These are phyloP conservation scores for Busseola fusca DNA, from an alignment of 2,888 invertebrate genomes.

Conservation along the genomic window DNA sequence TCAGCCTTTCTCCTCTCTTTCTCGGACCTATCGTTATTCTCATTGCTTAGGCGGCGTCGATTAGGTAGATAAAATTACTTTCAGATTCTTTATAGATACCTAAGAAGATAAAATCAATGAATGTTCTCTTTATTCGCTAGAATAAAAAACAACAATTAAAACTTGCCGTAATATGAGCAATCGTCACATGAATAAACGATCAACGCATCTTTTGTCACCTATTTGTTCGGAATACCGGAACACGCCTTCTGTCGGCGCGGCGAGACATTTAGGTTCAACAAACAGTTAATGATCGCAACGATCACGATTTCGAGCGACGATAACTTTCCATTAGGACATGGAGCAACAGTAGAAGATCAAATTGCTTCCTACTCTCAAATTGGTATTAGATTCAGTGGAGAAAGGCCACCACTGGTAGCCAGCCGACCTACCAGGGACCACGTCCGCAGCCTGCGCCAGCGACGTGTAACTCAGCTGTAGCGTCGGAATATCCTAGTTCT, in stretches of 20 bases:
- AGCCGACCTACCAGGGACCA: background rate
- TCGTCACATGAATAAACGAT: background rate
- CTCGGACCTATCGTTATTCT: background rate
- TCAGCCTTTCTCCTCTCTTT: background rate
- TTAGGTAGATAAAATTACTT: slow-evolving; percentile 16
- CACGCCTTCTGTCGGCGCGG: too few relatives aligned
- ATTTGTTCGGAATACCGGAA: background rate
- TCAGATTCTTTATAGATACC: background rate
- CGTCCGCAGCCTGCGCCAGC: background rate
- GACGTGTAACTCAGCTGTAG: background rate
- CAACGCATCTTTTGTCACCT: background rate
- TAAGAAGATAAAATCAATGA: background rate
- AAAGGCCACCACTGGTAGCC: background rate
- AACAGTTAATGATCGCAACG: background rate
- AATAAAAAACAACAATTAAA: background rate
- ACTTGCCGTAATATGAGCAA: background rate
- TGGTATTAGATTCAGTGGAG: background rate
- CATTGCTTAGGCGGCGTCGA: background rate
- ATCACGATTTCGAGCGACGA: background rate
- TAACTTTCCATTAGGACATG: background rate
- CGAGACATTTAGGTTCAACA: background rate
- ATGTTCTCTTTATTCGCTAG: too few relatives aligned
- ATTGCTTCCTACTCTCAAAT: background rate
- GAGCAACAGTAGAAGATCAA: background rate
- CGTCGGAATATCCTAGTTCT: background rate